Conservation (phyloP, 2,113 vertebrate genomes). For the Notiomystis cincta region DNA sequence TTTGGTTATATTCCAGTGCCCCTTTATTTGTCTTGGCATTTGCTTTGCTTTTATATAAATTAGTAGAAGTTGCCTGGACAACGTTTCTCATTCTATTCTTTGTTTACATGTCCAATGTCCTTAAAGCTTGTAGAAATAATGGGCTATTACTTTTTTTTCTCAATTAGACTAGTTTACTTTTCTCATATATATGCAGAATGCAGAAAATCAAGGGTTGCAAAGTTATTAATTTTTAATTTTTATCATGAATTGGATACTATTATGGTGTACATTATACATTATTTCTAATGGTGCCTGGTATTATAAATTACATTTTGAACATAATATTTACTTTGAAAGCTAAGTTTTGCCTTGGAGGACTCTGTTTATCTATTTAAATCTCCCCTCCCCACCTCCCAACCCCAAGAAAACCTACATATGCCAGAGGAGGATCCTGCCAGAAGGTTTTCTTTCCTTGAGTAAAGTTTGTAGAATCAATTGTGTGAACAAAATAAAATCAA, state of each 20-base stretch:
- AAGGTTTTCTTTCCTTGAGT: not conserved
- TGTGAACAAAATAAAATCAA: not conserved
- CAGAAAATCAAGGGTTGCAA: conserved; percentile 10
- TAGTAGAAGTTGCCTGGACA: not conserved
- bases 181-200: not conserved
- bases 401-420: not conserved
- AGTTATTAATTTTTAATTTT: conserved; percentile 55
- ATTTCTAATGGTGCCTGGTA: not conserved
- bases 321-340: not conserved
- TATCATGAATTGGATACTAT: not conserved
- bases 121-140: not conserved
- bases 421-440: not conserved
- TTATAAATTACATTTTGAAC: conserved; percentile 11
- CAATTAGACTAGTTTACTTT: not conserved
- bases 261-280: conserved; percentile 32
- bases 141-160: not conserved
- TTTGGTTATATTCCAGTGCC: not conserved
- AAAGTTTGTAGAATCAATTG: not conserved
- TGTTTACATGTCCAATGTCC: not conserved
- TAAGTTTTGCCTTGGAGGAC: not conserved
- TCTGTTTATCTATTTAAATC: not conserved
- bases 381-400: not conserved
- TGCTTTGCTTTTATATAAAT: not conserved
- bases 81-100: not conserved
- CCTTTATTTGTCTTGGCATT: not conserved